Base-by-base conservation (phyloP, 2,113 vertebrate genomes). In the Meles meles region DNA sequence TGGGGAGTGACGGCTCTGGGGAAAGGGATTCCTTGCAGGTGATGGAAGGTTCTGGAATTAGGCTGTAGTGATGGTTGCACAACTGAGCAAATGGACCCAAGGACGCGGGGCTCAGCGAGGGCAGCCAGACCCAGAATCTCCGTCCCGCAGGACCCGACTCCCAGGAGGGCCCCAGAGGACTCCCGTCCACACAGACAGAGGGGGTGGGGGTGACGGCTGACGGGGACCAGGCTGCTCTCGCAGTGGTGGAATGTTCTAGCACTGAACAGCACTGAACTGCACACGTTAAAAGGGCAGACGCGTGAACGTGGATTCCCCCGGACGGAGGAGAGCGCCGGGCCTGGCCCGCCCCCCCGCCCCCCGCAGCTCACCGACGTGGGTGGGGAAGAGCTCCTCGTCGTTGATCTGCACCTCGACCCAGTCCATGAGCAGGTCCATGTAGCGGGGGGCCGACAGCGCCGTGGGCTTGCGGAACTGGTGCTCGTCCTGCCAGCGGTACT, bases 381-480 rank as follows among this genome's bases (percentile, higher is more conserved):
- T 99, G 96, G 99, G 99, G 93, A 99, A 99, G 98, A 99, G 98
- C 76, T 99, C 99, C 98, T 99, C 99, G 0, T 99, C 99, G 99
- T 99, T 99, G 98, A 99, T 99, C 98, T 99, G 99, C 52, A 99
- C 99, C 99, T 99, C 99, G 2, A 99, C 99, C 99, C 99, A 99
- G 94, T 99, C 99, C 99, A 99, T 99, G 83, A 99, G 99, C 86
- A 99, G 99, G 97, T 99, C 99, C 99, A 99, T 99, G 99, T 99
- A 99, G 92, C 99, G 99, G 7, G 99, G 99, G 0, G 99, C 99
- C 0, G 99, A 98, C 42, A 99, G 99, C 0, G 99, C 99, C 0
- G 99, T 99, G 86, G 99, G 99, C 92, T 99, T 99, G 67, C 99
- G 99, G 99, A 99, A 99, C 93, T 99, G 99, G 96, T 99, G 99